Base-by-base conservation (phyloP, 2,113 vertebrate genomes). In the Pipa parva region DNA sequence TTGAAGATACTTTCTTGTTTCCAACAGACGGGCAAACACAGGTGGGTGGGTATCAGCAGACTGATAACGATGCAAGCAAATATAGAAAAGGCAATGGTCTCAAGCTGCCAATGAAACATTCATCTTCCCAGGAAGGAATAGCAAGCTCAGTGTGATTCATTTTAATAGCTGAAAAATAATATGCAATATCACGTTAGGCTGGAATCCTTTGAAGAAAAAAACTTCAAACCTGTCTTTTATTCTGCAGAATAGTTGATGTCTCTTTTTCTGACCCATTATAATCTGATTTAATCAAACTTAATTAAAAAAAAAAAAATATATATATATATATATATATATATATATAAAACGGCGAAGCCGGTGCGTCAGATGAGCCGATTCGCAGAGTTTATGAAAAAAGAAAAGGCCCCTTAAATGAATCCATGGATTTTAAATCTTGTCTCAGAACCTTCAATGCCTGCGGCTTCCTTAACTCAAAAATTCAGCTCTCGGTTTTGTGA, bases 91-190 rank as follows among this genome's bases (percentile, higher is more conserved):
- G 79, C 79, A 82, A 82, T 77, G 80, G 78, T 79, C 81, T 85
- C 83, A 85, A 84, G 81, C 83, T 77, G 80, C 79, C 79, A 79
- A 75, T 50, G 75, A 81, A 69, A 71, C 80, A 81, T 85, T 85
- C 75, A 85, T 83, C 82, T 85, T 84, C 79, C 80, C 80, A 74
- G 82, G 81, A 84, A 82, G 78, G 82, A 83, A 56, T 33, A 27
- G 81, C 81, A 82, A 64, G 80, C 82, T 82, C 81, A 84, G 82
- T 85, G 78, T 84, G 84, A 84, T 81, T 80, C 82, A 84, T 84
- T 85, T 85, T 85, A 84, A 84, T 85, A 84, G 84, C 81, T 81
- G 82, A 76, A 83, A 82, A 82, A 83, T 81, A 84, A 79, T 82
- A 83, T 81, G 80, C 68, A 71, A 76, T 79, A 77, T 70, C 81